Evolutionary conservation across 2,113 vertebrate species (phyloP).

Genomic region (Chloebia gouldiae): DNA sequence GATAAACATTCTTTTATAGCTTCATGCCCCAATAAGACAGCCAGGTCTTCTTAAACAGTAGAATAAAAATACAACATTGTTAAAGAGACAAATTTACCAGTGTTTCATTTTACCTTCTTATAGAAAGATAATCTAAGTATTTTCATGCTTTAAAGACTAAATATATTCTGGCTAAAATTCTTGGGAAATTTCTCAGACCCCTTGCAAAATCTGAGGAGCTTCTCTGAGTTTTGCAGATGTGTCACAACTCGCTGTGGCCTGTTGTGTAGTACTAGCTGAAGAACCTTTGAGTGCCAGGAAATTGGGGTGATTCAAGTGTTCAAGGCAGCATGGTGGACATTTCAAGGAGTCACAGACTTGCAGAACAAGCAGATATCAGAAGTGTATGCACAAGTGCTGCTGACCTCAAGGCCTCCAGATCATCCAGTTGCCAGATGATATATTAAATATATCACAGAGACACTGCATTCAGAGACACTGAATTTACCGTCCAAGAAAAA

Average conservation of each 20-base stretch:
- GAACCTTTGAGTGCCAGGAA: neutral
- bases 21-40: neutral
- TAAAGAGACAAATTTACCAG: neutral
- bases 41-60: neutral
- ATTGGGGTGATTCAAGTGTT: neutral
- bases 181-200: neutral
- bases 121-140: neutral
- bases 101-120: neutral
- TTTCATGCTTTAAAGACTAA: neutral
- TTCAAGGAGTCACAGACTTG: neutral
- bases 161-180: neutral
- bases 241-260: neutral
- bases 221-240: neutral
- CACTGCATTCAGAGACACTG: neutral
- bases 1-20: neutral
- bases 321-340: neutral
- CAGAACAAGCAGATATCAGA: neutral
- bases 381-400: neutral
- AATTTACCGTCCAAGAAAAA: neutral
- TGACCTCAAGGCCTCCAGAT: neutral
- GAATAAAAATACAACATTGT: neutral
- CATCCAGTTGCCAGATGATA: neutral
- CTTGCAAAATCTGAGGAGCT: neutral
- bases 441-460: neutral
- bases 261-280: neutral